Base-by-base conservation (phyloP, 92 coral and sea anemone species). In the Metridium senile region DNA sequence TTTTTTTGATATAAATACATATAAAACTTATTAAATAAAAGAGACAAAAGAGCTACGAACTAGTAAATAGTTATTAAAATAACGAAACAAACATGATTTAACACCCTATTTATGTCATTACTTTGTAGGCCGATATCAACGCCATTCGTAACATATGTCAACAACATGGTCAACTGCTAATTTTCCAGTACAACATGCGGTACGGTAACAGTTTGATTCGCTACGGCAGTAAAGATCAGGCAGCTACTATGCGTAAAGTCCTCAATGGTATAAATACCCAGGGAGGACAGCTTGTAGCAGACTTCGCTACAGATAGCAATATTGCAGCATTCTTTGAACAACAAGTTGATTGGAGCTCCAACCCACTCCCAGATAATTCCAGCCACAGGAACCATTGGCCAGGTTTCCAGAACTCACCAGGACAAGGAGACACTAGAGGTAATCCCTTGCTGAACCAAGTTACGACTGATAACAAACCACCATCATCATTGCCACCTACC, bases 321-420 rank as follows among this genome's bases (percentile, higher is more conserved):
- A 96, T 96, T 49, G 99, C 98, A 23, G 89, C 92, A 68, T 96
- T 96, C 91, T 96, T 96, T 67, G 99, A 96, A 67, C 99, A 96
- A 78, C 93, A 93, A 21, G 78, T 88, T 81, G 99, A 96, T 77
- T 96, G 99, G 99, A 89, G 92, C 58, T 75, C 86, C 18, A 86
- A 82, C 43, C 85, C 91, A 16, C 67, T 88, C 34, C 97, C 93
- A 18, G 70, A 75, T 25, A 89, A 85, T 81, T 33, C 82, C 0
- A 57, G 81, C 2, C 66, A 77, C 76, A 88, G 90, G 0, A 92
- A 83, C 77, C 93, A 88, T 51, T 92, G 97, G 97, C 82, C 93
- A 30, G 23, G 32, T 1, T 88, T 88, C 58, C 91, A 81, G 56
- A 82, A 71, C 17, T 33, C 68, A 39, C 77, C 20, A 74, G 17